Percentiles rank a stretch among this genome's conserved stretches.
These are phyloP conservation scores for Magallana nippona DNA, from an alignment of 2,888 invertebrate genomes.

Conservation along the genomic window DNA sequence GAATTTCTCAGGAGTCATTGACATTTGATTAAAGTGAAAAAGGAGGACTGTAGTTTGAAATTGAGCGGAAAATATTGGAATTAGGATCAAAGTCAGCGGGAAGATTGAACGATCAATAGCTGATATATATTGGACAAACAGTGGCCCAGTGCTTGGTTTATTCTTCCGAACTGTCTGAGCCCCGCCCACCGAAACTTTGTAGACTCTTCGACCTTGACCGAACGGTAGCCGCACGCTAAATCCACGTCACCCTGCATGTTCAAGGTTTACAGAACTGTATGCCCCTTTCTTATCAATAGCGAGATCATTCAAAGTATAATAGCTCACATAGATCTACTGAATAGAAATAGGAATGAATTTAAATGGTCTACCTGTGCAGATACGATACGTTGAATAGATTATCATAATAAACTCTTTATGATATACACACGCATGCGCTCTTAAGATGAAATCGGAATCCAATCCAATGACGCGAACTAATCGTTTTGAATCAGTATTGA, in stretches of 20 bases:
- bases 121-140: slow-evolving; percentile 20
- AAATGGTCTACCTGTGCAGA: slow-evolving; percentile 37
- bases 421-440: slow-evolving; percentile 47
- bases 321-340: slow-evolving; percentile 30
- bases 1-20: neutral
- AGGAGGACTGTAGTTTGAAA: slow-evolving; percentile 13
- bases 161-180: neutral
- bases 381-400: slow-evolving; percentile 42
- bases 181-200: neutral
- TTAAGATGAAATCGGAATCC: slow-evolving; percentile 50
- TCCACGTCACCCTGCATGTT: slow-evolving; percentile 31
- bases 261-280: slow-evolving; percentile 8
- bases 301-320: slow-evolving; percentile 33
- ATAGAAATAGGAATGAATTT: slow-evolving; percentile 41
- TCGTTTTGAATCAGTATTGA: slow-evolving; percentile 49
- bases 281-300: slow-evolving; percentile 8
- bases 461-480: slow-evolving; percentile 45
- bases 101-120: slow-evolving; percentile 5
- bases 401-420: slow-evolving; percentile 48
- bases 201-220: slow-evolving; percentile 1
- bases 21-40: slow-evolving; percentile 20
- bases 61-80: slow-evolving; percentile 27
- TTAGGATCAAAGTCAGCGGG: slow-evolving; percentile 8
- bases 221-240: neutral
- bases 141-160: neutral